Conservation (phyloP, 2,113 vertebrate genomes). For the Neoarius graeffei region DNA sequence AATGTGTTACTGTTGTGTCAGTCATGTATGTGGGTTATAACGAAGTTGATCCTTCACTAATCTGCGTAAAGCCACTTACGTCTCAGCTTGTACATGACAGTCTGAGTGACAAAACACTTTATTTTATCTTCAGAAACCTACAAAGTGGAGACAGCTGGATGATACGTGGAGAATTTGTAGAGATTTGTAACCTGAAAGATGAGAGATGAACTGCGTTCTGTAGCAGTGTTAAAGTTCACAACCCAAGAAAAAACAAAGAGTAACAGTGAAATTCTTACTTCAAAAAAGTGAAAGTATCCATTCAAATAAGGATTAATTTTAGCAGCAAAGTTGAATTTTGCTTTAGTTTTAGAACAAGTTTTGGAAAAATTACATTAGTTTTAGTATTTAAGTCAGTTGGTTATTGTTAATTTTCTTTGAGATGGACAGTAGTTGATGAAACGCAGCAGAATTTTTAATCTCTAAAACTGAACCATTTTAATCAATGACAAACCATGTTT, state of each 20-base stretch:
- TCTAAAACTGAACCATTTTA: not conserved
- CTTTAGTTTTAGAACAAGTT: not conserved
- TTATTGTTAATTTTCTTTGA: not conserved
- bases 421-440: not conserved
- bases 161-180: not conserved
- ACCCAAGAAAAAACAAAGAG: not conserved
- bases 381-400: not conserved
- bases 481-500: not conserved
- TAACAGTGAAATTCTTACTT: not conserved
- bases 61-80: not conserved
- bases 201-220: not conserved
- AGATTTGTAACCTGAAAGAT: not conserved
- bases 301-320: not conserved
- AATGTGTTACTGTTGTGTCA: not conserved
- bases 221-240: not conserved
- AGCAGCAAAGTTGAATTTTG: not conserved
- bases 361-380: not conserved
- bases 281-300: not conserved
- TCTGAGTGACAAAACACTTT: not conserved
- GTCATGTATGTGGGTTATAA: not conserved
- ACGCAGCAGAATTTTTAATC: not conserved
- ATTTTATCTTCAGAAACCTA: not conserved
- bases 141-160: not conserved
- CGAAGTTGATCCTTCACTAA: not conserved
- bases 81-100: not conserved